Evolutionary conservation across 1,140 invertebrate genomes (phyloP), one percentile per base, ranked within the genome.

Genomic region (Spodoptera litura): DNA sequence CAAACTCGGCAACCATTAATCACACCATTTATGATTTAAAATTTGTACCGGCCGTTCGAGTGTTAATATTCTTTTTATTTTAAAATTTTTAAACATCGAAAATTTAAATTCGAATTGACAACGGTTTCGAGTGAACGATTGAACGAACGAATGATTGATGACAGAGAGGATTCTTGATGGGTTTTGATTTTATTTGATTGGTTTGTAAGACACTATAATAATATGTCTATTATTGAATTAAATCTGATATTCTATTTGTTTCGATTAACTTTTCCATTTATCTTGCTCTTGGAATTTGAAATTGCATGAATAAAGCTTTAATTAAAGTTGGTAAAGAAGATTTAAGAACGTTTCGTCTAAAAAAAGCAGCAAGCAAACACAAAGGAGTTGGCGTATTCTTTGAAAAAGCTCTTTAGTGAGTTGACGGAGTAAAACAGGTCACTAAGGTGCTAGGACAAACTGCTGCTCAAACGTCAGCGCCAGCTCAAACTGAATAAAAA

Each of bases 1-100:
- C 78, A 80, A 82, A 79, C 83, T 80, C 83, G 62, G 78, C 82
- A 85, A 20, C 88, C 87, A 91, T 90, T 89, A 91, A 91, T 91
- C 90, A 90, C 81, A 77, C 77, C 79, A 83, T 88, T 89, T 90
- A 89, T 86, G 81, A 85, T 88, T 85, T 82, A 70, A 86, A 86
- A 91, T 83, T 88, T 79, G 80, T 80, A 87, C 78, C 58, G 80
- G 74, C 80, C 68, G 78, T 75, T 74, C 25, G 55, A 71, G 76
- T 78, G 66, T 78, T 77, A 68, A 76, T 82, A 78, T 80, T 83
- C 83, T 86, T 84, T 84, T 83, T 86, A 52, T 61, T 81, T 85
- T 80, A 10, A 59, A 70, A 68, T 51, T 74, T 51, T 74, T 59
- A 11, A 61, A 75, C 73, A 38, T 62, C 31, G 38, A 64, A 55